phyloP scores from a whole-genome alignment of 2,888 invertebrate species.

The Caenorhabditis sp. region DNA sequence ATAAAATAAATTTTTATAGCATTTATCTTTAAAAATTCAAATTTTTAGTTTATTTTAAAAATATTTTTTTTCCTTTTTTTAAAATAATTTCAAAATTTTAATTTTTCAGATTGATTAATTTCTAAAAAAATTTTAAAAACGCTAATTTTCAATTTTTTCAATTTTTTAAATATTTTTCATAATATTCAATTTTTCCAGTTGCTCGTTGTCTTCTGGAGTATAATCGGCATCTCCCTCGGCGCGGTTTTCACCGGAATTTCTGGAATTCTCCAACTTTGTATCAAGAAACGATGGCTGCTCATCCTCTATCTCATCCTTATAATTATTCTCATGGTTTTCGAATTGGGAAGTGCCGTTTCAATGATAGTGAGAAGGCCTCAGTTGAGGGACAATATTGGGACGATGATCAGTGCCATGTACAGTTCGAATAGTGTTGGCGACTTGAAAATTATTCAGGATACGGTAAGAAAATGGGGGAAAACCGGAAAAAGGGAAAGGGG shows the following conservation, averaged over 20 bases:
- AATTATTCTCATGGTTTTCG: slow-evolving; percentile 17
- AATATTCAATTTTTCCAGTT: slow-evolving; percentile 24
- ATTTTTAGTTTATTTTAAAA: too few species aligned
- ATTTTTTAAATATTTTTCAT: background rate
- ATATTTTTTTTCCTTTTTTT: too few species aligned
- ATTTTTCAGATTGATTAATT: too few species aligned
- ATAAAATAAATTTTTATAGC: too few species aligned
- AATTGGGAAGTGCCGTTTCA: slow-evolving; percentile 30
- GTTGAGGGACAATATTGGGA: slow-evolving; percentile 10
- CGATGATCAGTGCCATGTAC: slow-evolving; percentile 25
- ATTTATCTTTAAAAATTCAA: too few species aligned
- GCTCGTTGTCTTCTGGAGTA: slow-evolving; percentile 49
- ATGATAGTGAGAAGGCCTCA: slow-evolving; percentile 13
- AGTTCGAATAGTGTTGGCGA: slow-evolving; percentile 20
- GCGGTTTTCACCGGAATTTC: slow-evolving; percentile 23
- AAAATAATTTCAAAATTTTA: too few species aligned
- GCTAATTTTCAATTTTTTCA: background rate
- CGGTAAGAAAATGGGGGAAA: too few species aligned
- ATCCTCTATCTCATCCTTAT: slow-evolving; percentile 35
- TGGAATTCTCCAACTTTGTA: slow-evolving; percentile 17
- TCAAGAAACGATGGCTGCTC: slow-evolving; percentile 12
- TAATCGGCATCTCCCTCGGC: slow-evolving; percentile 23
- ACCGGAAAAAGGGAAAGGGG: too few species aligned
- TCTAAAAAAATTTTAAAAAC: too few species aligned
- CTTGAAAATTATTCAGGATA: slow-evolving; percentile 33